phyloP scores from a whole-genome alignment of 2,113 vertebrate species.

The Gorsachius goisagi region DNA sequence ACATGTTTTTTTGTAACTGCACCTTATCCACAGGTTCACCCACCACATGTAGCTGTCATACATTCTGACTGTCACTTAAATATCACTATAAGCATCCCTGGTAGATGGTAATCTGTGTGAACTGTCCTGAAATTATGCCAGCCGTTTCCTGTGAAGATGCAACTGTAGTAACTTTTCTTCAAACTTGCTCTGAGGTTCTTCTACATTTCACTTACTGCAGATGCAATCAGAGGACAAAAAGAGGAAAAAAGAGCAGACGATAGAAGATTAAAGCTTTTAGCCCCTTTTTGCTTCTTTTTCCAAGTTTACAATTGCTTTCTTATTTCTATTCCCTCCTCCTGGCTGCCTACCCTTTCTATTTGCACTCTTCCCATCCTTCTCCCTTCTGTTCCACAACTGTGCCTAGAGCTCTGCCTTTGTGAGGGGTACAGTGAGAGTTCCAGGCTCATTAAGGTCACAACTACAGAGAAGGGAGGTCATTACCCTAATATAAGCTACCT shows the following conservation, averaged over 20 bases:
- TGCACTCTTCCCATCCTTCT: background rate
- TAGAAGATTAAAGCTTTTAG: background rate
- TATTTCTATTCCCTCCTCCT: background rate
- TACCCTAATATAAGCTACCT: background rate
- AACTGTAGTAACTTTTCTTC: background rate
- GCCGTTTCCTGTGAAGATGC: background rate
- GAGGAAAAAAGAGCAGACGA: background rate
- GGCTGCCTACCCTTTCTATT: background rate
- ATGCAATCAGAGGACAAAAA: background rate
- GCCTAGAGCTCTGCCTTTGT: background rate
- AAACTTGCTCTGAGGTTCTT: background rate
- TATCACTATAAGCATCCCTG: background rate
- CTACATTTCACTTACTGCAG: background rate
- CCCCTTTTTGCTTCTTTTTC: background rate
- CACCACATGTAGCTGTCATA: background rate
- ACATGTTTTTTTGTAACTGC: background rate
- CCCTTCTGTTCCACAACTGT: background rate
- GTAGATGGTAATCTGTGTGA: background rate
- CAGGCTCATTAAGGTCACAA: background rate
- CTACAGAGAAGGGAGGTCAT: background rate
- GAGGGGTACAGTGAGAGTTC: background rate
- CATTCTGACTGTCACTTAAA: background rate
- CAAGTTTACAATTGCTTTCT: background rate
- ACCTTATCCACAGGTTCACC: background rate
- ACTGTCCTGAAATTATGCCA: background rate